phyloP scores from a whole-genome alignment of 2,797 vertebrate species.

The Kryptopterus vitreolus region DNA sequence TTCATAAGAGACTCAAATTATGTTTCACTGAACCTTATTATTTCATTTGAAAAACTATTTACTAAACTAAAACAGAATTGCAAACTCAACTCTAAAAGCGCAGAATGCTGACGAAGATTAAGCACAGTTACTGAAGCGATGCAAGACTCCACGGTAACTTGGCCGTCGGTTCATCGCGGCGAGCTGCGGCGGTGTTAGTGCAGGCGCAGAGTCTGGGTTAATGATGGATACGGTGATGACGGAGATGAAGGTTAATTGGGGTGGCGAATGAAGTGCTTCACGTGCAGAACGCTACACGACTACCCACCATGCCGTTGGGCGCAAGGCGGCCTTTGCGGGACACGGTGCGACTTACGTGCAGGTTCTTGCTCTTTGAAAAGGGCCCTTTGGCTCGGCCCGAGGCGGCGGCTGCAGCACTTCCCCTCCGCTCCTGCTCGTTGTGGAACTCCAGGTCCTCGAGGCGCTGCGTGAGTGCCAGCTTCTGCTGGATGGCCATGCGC shows the following conservation, averaged over 20 bases:
- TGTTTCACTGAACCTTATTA: not conserved
- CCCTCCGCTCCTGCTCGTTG: conserved; percentile 85
- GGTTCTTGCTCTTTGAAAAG: conserved; percentile 27
- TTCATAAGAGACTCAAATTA: not conserved
- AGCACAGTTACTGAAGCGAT: not conserved
- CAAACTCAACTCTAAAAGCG: not conserved
- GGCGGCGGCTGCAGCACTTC: conserved; percentile 64
- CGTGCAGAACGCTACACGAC: conserved; percentile 11
- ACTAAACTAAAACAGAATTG: not conserved
- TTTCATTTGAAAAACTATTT: too few species aligned
- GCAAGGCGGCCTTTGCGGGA: conserved; percentile 69
- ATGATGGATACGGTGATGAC: not conserved
- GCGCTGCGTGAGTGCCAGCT: conserved; percentile 94
- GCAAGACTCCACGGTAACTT: not conserved
- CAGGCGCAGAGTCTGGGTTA: not conserved
- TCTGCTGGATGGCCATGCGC: conserved; percentile 99
- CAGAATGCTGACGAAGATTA: not conserved
- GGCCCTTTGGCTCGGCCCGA: conserved; percentile 70
- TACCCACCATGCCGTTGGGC: conserved; percentile 52
- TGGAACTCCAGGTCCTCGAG: conserved; percentile 96
- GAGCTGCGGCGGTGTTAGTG: not conserved
- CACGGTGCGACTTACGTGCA: conserved; percentile 83
- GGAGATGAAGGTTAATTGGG: conserved; percentile 24
- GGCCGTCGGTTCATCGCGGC: not conserved
- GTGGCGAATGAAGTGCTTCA: conserved; percentile 8